Conservation (phyloP, 1,140 invertebrate genomes). For the Batillaria attramentaria region DNA sequence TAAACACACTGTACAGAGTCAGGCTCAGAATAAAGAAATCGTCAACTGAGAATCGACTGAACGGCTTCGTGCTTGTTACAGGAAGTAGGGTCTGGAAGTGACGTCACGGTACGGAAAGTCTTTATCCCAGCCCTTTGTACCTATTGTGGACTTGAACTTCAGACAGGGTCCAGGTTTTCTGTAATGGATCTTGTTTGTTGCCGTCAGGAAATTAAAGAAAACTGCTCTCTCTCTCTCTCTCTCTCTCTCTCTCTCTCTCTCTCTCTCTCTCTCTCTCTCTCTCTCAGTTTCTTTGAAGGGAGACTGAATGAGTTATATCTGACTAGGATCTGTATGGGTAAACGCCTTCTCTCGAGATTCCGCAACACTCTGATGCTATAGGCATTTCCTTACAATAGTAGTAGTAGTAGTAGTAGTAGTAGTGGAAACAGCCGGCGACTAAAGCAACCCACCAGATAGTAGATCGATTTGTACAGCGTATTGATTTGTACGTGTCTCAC, state of each 20-base stretch:
- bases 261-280: background rate
- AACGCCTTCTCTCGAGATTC: conserved; percentile 31
- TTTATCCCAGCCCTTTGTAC: background rate
- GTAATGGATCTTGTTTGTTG: too few species aligned
- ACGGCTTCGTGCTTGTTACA: background rate
- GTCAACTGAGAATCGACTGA: background rate
- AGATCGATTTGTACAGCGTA: too few species aligned
- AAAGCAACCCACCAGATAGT: background rate
- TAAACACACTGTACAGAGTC: too few species aligned
- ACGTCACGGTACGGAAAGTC: background rate
- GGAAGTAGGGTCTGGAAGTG: too few species aligned
- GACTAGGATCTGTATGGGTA: background rate
- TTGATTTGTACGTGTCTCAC: too few species aligned
- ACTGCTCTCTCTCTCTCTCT: background rate
- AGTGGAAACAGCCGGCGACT: background rate
- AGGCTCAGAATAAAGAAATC: background rate
- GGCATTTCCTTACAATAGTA: conserved; percentile 37
- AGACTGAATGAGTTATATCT: background rate
- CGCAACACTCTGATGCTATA: conserved; percentile 31
- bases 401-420: background rate
- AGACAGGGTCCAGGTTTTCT: background rate
- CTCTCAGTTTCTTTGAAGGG: background rate
- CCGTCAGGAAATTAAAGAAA: background rate
- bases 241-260: background rate
- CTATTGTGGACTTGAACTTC: background rate